Base-by-base conservation (phyloP, 2,113 vertebrate species). In the Asarcornis scutulata region DNA sequence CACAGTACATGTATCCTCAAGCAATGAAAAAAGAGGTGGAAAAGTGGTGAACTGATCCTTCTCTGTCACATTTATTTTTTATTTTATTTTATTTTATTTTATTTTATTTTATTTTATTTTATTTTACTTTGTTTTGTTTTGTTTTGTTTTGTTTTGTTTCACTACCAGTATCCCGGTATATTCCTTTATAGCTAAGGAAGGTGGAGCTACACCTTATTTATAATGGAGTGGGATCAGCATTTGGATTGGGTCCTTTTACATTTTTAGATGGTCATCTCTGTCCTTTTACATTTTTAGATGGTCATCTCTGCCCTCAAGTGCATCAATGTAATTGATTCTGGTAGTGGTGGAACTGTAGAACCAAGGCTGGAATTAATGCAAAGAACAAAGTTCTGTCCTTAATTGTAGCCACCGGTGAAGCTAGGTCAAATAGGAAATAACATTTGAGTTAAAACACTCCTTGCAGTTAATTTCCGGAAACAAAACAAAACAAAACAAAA, bases 121-220 rank as follows among this genome's bases (percentile, higher is more conserved):
- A 17, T 17, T 44, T 44, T 7, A 13, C 11, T 42, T 42, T 14
- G 10, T 42, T 42, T 42, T 14, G 10, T 14, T 42, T 42, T 14
- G 15, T 44, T 46, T 1, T 38, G 9, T 38, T 38, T 38, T 38
- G 36, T 38, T 16, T 44, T 17, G 17, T 46, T 48, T 1, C 17
- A 16, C 3, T 25, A 25, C 1, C 5, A 5, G 1, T 59, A 58
- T 26, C 11, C 12, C 0, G 0, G 4, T 31, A 25, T 11, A 16
- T 60, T 82, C 60, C 23, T 59, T 82, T 56, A 50, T 17, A 38
- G 1, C 3, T 32, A n/a, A 13, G 36, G 42, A 36, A 66, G 12
- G 11, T n/a, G 17, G n/a, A 83, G 29, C 46, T 83, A 42, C 2
- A 5, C 5, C 5, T 56, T 60, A 52, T 53, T 85, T 74, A 16